Evolutionary conservation across 1,140 invertebrate species (phyloP).

Genomic region (Antheraea mylitta): DNA sequence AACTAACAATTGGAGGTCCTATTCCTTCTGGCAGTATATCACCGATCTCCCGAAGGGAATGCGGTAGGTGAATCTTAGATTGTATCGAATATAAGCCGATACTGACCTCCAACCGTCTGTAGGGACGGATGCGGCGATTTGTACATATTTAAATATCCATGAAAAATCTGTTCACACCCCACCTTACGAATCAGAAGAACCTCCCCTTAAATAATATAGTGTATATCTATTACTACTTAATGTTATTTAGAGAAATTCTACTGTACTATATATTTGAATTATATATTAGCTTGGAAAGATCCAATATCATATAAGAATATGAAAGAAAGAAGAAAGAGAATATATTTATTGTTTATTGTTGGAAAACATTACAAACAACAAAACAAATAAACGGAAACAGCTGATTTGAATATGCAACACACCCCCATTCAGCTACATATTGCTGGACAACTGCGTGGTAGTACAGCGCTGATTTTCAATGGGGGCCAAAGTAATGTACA

Average conservation of each 20-base stretch:
- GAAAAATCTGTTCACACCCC: constrained; percentile 7
- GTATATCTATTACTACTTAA: neutral
- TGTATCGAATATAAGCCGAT: constrained; percentile 2
- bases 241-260: neutral
- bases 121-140: neutral
- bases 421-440: too few species aligned
- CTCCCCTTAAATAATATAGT: constrained; percentile 5
- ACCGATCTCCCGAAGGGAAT: neutral
- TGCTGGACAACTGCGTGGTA: too few species aligned
- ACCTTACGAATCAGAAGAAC: constrained; percentile 8
- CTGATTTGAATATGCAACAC: too few species aligned
- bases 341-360: too few species aligned
- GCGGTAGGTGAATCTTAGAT: neutral
- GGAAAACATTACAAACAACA: too few species aligned
- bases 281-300: neutral
- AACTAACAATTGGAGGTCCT: neutral
- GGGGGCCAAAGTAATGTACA: too few species aligned
- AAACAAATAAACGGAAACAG: too few species aligned
- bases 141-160: constrained; percentile 10
- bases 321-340: too few species aligned
- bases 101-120: neutral
- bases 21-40: neutral
- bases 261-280: neutral
- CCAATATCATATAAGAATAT: neutral
- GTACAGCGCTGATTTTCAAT: too few species aligned